phyloP scores from a whole-genome alignment of 2,797 vertebrate genomes.

The Hephaestus fuliginosus region DNA sequence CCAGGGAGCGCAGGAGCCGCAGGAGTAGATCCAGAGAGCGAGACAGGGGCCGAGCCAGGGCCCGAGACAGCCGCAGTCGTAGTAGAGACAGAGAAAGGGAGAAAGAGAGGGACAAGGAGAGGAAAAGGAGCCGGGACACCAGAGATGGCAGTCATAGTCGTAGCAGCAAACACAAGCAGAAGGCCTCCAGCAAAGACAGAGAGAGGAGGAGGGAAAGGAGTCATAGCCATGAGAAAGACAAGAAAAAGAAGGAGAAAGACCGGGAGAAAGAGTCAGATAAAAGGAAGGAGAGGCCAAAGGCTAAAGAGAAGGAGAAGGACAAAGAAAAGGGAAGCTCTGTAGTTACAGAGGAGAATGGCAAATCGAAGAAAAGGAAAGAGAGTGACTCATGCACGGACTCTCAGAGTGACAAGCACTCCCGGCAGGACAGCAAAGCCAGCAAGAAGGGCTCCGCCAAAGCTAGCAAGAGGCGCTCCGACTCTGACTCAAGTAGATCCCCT shows the following conservation, averaged over 20 bases:
- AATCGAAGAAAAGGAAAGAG: slow-evolving; percentile 84
- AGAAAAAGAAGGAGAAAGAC: slow-evolving; percentile 93
- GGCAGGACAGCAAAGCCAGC: slow-evolving; percentile 90
- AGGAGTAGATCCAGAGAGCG: slow-evolving; percentile 90
- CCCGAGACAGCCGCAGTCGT: slow-evolving; percentile 87
- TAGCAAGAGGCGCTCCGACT: slow-evolving; percentile 93
- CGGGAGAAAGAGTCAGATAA: slow-evolving; percentile 86
- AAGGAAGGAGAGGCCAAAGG: slow-evolving; percentile 87
- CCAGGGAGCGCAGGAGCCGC: slow-evolving; percentile 87
- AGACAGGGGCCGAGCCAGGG: slow-evolving; percentile 85
- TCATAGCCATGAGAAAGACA: slow-evolving; percentile 91
- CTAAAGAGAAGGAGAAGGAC: slow-evolving; percentile 86
- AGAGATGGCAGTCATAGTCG: slow-evolving; percentile 89
- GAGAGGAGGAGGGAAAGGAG: slow-evolving; percentile 92
- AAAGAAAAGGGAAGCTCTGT: slow-evolving; percentile 83
- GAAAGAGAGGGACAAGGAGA: slow-evolving; percentile 90
- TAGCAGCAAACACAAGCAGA: slow-evolving; percentile 93
- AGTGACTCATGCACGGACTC: slow-evolving; percentile 88
- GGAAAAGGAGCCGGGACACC: slow-evolving; percentile 89
- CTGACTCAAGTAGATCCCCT: slow-evolving; percentile 95
- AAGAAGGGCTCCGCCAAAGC: slow-evolving; percentile 92
- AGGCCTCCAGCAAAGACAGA: slow-evolving; percentile 92
- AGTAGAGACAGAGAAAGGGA: slow-evolving; percentile 91
- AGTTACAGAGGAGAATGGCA: slow-evolving; percentile 88
- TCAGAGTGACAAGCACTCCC: slow-evolving; percentile 89